Percentiles rank a stretch among this genome's conserved stretches.
Conservation (phyloP, 2,113 vertebrate genomes). For the Orthonyx spaldingii region DNA sequence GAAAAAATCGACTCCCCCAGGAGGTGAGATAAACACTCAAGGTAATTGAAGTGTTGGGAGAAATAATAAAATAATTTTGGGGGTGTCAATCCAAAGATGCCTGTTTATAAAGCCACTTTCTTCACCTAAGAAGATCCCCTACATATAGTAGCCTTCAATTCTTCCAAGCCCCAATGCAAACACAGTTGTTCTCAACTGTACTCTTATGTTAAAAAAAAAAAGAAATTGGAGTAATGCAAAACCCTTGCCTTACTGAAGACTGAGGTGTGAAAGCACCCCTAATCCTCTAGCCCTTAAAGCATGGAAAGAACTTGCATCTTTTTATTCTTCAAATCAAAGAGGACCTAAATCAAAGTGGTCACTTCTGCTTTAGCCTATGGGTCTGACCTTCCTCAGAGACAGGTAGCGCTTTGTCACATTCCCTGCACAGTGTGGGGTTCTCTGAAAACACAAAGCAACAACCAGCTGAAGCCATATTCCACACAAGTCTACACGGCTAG, state of each 20-base stretch:
- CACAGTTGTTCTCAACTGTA: not conserved
- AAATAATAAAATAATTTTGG: not conserved
- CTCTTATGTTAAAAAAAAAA: not conserved
- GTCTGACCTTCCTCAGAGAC: not conserved
- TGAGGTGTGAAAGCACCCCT: not conserved
- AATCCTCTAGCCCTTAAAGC: not conserved
- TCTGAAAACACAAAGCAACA: not conserved
- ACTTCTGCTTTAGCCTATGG: not conserved
- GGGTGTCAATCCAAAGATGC: not conserved
- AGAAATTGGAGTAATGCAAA: not conserved
- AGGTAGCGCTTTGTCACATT: not conserved
- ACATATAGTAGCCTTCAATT: not conserved
- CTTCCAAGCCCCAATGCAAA: not conserved
- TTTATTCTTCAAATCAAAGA: constrained; percentile 39
- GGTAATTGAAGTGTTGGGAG: not conserved
- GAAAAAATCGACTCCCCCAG: not conserved
- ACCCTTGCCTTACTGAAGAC: not conserved
- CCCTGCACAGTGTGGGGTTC: not conserved
- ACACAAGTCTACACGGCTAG: not conserved
- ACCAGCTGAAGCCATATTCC: not conserved
- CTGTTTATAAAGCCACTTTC: not conserved
- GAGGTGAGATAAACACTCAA: not conserved
- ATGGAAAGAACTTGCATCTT: not conserved
- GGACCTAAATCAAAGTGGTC: constrained; percentile 33
- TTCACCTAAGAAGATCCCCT: not conserved